phyloP scores from a whole-genome alignment of 2,113 vertebrate genomes.

The Himantopus leucocephalus region DNA sequence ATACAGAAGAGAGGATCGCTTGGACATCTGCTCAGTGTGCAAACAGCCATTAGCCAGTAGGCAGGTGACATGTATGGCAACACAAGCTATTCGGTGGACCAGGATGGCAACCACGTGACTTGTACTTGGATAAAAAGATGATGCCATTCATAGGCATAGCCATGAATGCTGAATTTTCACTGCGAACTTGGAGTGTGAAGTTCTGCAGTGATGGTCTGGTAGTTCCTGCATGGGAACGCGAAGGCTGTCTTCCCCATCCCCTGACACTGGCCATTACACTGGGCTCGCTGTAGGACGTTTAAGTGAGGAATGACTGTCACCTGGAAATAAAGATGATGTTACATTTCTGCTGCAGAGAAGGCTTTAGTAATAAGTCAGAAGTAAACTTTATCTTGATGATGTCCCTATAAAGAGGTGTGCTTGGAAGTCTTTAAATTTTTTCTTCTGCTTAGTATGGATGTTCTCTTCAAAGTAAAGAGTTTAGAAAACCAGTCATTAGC shows the following conservation, averaged over 20 bases:
- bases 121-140: background rate
- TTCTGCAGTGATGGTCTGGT: background rate
- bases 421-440: background rate
- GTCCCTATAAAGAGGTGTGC: background rate
- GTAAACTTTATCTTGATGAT: background rate
- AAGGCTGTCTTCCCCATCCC: background rate
- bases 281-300: background rate
- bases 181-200: background rate
- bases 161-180: background rate
- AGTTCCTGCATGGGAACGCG: background rate
- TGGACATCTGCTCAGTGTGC: background rate
- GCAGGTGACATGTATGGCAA: background rate
- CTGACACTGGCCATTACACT: background rate
- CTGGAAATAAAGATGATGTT: background rate
- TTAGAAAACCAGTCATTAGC: background rate
- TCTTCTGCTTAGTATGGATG: background rate
- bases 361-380: background rate
- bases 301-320: background rate
- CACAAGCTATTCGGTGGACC: fast-evolving
- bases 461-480: background rate
- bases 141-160: background rate
- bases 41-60: background rate
- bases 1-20: background rate
- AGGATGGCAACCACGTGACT: background rate
- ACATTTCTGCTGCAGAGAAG: background rate